Percentiles rank a stretch among this genome's conserved stretches.
phyloP scores from a whole-genome alignment of 2,113 vertebrate genomes.

The Deroptyus accipitrinus region DNA sequence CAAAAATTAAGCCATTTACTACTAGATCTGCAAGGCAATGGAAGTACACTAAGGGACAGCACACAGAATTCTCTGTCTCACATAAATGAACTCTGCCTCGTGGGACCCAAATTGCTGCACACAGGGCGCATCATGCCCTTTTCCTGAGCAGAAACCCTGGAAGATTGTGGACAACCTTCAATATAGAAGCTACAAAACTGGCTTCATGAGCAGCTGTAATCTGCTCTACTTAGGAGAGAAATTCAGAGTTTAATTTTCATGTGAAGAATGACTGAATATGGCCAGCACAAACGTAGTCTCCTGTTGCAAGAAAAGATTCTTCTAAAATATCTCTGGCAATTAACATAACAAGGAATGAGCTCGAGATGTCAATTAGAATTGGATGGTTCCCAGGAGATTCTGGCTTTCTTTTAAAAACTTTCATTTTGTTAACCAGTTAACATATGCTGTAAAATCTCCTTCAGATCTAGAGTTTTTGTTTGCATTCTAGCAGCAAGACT shows the following conservation, averaged over 20 bases:
- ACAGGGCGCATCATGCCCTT: not conserved
- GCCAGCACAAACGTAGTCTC: not conserved
- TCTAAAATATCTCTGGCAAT: conserved; percentile 49
- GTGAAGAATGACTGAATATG: not conserved
- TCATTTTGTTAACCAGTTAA: not conserved
- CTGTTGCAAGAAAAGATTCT: not conserved
- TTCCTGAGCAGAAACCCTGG: not conserved
- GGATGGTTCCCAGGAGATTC: not conserved
- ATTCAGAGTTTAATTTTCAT: not conserved
- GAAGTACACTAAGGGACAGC: not conserved
- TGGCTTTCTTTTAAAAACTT: not conserved
- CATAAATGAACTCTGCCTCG: not conserved
- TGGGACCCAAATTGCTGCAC: not conserved
- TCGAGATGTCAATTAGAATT: not conserved
- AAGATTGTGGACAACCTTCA: not conserved
- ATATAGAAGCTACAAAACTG: not conserved
- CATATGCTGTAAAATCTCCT: not conserved
- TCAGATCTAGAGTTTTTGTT: not conserved
- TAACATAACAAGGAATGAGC: conserved; percentile 38
- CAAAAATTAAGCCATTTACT: not conserved
- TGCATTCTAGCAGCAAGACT: not conserved
- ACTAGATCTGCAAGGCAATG: not conserved
- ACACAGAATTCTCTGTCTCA: not conserved
- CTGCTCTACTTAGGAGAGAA: not conserved
- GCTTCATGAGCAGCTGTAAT: not conserved